phyloP scores from a whole-genome alignment of 2,113 vertebrate species.

The Agelaius tricolor region DNA sequence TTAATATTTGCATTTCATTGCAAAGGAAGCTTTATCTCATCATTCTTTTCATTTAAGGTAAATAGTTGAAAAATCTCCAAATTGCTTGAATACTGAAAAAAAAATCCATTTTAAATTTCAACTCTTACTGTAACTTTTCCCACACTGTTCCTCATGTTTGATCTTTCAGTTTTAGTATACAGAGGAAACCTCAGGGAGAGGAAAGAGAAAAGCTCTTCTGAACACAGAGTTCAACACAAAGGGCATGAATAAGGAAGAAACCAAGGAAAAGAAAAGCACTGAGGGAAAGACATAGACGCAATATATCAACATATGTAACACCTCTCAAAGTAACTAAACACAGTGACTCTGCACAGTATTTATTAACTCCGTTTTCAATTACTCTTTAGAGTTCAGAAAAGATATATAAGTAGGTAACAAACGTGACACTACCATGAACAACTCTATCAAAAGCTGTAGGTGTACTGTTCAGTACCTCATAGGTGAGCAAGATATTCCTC shows the following conservation, averaged over 20 bases:
- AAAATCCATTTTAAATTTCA: neutral
- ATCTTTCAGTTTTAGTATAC: neutral
- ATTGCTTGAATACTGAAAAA: neutral
- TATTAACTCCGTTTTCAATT: neutral
- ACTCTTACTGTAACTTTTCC: neutral
- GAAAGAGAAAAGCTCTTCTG: neutral
- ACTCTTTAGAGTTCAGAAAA: neutral
- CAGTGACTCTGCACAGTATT: neutral
- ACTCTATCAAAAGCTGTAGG: neutral
- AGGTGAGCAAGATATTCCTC: neutral
- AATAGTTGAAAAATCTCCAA: neutral
- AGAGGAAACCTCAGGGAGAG: neutral
- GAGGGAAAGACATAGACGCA: neutral
- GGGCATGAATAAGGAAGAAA: neutral
- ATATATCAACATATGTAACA: neutral
- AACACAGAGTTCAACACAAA: neutral
- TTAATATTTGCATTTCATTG: neutral
- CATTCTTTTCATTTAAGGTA: neutral
- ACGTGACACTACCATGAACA: neutral
- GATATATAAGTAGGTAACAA: neutral
- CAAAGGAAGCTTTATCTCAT: neutral
- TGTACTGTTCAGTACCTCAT: neutral
- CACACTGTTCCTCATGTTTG: neutral
- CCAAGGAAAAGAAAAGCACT: neutral
- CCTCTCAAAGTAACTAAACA: neutral